Evolutionary conservation across 1,140 invertebrate genomes (phyloP).

Genomic region (Pectinophora gossypiella): DNA sequence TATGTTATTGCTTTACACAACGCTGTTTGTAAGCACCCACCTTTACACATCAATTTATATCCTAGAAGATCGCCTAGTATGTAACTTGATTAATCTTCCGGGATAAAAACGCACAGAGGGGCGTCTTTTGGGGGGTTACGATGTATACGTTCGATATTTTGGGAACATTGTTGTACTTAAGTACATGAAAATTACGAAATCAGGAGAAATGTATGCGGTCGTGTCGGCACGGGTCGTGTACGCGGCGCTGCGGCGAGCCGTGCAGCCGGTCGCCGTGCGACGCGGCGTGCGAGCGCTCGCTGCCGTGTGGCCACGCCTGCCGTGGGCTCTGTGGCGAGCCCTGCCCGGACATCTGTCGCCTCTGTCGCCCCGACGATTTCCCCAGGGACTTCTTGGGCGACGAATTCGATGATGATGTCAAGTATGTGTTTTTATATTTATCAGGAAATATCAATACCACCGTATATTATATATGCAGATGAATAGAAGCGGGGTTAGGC

Average conservation of each 20-base stretch:
- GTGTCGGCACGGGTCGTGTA: conserved; percentile 77
- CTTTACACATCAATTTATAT: no score
- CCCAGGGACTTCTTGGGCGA: conserved; percentile 76
- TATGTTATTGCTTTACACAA: no score
- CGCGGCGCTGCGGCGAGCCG: conserved; percentile 72
- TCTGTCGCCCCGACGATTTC: conserved; percentile 67
- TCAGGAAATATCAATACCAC: no score
- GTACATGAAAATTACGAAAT: not conserved
- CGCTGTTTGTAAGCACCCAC: no score
- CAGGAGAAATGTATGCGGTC: conserved; percentile 61
- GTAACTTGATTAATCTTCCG: no score
- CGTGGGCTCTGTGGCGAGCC: conserved; percentile 83
- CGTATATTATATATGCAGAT: no score
- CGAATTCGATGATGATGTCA: conserved; percentile 76
- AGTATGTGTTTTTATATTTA: conserved; percentile 39
- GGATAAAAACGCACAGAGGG: no score
- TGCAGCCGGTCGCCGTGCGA: conserved; percentile 75
- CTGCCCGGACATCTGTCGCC: conserved; percentile 73
- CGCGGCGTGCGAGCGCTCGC: conserved; percentile 64
- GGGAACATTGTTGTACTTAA: no score
- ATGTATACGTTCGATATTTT: no score
- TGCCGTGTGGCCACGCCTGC: conserved; percentile 78
- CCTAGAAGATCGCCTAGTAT: no score
- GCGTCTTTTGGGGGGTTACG: no score
- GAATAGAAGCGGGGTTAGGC: no score